Evolutionary conservation across 2,113 vertebrate genomes (phyloP), one percentile per base, ranked within the genome.

Genomic region (Stegostoma tigrinum): DNA sequence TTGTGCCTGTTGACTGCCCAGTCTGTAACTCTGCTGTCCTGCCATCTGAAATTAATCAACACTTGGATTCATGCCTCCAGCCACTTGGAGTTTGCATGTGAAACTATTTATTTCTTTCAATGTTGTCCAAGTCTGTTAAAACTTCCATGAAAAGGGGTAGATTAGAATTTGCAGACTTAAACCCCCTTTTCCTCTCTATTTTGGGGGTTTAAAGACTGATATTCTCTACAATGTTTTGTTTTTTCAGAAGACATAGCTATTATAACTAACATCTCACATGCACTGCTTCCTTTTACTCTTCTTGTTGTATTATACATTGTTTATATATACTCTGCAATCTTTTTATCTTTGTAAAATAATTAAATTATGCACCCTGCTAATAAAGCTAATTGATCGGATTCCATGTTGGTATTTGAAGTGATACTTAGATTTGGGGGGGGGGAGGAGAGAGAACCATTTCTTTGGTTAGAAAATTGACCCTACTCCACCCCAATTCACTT

Each of bases 31-130:
- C 61, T 0, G 96, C 97, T 12, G 97, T 99, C 96, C 96, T 96
- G n/a, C 98, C 98, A 96, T 96, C 98, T 21, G 96, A 97, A 95
- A 98, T 99, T 96, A 99, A 99, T 27, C 96, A 98, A 91, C 99
- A 99, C 96, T 97, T 99, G 27, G 99, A 99, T 94, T 96, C 97
- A 67, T 99, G 99, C 96, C 98, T 99, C 7, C 87, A 96, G 67
- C 95, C 42, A 72, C 34, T 30, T 5, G 5, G 61, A 14, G 27
- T 19, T 91, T 70, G 38, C 15, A 34, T 45, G 27, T 15, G 42
- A 95, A 52, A 14, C 2, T 30, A 27, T n/a, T n/a, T n/a, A n/a
- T n/a, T 72, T 70, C 21, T 38, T 93, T 93, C 34, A 93, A 64
- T 68, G 38, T 70, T 70, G 42, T 68, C 64, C 2, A 14, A 19